Conservation (phyloP, 2,113 vertebrate species). For the Xiphias gladius region DNA sequence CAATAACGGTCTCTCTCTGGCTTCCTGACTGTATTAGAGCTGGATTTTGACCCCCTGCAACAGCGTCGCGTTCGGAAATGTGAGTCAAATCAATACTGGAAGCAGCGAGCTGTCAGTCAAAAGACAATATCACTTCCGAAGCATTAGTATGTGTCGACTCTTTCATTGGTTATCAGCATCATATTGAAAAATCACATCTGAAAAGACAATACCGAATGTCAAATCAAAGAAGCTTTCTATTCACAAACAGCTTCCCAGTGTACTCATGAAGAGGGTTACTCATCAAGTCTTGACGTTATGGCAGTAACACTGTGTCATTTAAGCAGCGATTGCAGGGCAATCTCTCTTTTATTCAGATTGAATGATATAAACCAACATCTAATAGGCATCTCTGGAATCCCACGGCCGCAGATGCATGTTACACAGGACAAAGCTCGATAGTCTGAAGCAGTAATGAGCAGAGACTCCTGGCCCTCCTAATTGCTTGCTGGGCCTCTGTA, state of each 20-base stretch:
- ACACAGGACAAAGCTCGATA: slow-evolving; percentile 64
- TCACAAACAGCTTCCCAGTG: slow-evolving; percentile 12
- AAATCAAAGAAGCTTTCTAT: slow-evolving; percentile 59
- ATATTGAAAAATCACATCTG: slow-evolving; percentile 73
- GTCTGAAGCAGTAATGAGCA: slow-evolving; percentile 76
- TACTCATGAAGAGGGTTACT: neutral
- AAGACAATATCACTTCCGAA: slow-evolving; percentile 68
- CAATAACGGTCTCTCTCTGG: slow-evolving; percentile 25
- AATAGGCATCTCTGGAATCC: slow-evolving; percentile 69
- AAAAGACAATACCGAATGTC: slow-evolving; percentile 69
- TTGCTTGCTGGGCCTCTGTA: slow-evolving; percentile 77
- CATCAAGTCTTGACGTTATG: neutral
- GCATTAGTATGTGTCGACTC: slow-evolving; percentile 67
- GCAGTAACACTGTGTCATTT: slow-evolving; percentile 17
- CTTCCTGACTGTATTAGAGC: slow-evolving; percentile 50
- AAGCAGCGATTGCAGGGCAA: slow-evolving; percentile 11
- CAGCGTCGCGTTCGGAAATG: slow-evolving; percentile 40
- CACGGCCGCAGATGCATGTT: slow-evolving; percentile 48
- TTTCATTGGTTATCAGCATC: slow-evolving; percentile 71
- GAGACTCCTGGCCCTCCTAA: slow-evolving; percentile 78
- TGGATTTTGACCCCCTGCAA: slow-evolving; percentile 35
- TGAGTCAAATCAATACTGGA: slow-evolving; percentile 69
- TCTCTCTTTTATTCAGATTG: slow-evolving; percentile 52
- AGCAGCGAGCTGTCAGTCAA: slow-evolving; percentile 69
- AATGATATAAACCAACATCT: slow-evolving; percentile 56